These are phyloP conservation scores for Vannuccia rotundouncinata DNA, from an alignment of 2,888 invertebrate species.

Conservation along the genomic window DNA sequence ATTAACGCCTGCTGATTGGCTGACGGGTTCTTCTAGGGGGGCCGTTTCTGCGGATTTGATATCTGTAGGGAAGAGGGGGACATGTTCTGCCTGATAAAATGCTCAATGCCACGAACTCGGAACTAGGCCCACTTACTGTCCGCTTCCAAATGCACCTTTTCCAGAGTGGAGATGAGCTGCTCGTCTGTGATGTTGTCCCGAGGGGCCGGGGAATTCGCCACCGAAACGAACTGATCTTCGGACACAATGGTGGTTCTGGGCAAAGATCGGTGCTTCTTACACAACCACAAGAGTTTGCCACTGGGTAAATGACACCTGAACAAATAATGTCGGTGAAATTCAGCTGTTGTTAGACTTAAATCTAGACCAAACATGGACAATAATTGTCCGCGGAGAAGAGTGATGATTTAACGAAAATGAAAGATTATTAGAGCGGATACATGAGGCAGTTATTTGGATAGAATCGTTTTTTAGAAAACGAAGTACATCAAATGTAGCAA, in stretches of 20 bases:
- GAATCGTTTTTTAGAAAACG: too few relatives aligned
- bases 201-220: background rate
- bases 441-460: too few relatives aligned
- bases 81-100: too few relatives aligned
- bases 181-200: background rate
- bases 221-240: background rate
- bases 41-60: background rate
- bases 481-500: too few relatives aligned
- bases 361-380: too few relatives aligned
- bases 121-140: background rate
- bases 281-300: slow-evolving; percentile 51
- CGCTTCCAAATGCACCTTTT: background rate
- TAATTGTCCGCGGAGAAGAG: too few relatives aligned
- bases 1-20: background rate
- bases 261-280: slow-evolving; percentile 46
- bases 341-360: too few relatives aligned
- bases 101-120: too few relatives aligned
- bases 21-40: background rate
- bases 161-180: background rate
- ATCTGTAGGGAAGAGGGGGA: background rate
- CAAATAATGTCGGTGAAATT: background rate
- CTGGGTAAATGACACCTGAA: slow-evolving; percentile 46
- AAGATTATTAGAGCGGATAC: too few relatives aligned
- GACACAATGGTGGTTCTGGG: slow-evolving; percentile 38
- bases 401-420: too few relatives aligned